These are phyloP conservation scores for Calonectris borealis DNA, from an alignment of 2,113 vertebrate species.

Conservation along the genomic window DNA sequence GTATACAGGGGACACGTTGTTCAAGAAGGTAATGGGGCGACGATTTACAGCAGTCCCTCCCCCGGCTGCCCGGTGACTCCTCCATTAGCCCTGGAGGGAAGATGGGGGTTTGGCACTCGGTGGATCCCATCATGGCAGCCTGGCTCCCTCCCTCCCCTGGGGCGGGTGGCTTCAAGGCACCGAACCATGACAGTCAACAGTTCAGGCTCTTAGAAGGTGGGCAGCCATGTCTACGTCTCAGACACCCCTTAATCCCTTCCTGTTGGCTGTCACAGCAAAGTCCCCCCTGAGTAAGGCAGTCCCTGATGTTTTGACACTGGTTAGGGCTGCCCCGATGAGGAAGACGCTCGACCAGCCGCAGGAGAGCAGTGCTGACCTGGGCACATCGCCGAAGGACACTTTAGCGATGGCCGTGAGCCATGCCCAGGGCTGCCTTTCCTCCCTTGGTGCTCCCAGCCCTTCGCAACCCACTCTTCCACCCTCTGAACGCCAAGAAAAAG, in stretches of 20 bases:
- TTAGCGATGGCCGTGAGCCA: not conserved
- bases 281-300: fast-evolving
- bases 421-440: not conserved
- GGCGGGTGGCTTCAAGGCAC: not conserved
- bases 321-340: not conserved
- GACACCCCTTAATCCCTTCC: not conserved
- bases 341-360: too few species aligned
- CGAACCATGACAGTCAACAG: not conserved
- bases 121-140: not conserved
- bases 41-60: not conserved
- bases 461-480: not conserved
- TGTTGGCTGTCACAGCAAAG: not conserved
- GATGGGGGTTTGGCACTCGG: not conserved
- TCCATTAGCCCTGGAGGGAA: not conserved
- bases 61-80: not conserved
- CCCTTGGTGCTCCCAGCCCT: not conserved
- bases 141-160: not conserved
- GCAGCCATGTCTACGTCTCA: fast-evolving
- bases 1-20: not conserved
- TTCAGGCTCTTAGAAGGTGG: not conserved
- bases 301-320: not conserved
- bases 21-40: not conserved
- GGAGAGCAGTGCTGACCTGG: not conserved
- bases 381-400: not conserved
- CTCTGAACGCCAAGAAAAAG: not conserved